Evolutionary conservation across 1,140 invertebrate genomes (phyloP).

Genomic region (Cyrtorhinus lividipennis): DNA sequence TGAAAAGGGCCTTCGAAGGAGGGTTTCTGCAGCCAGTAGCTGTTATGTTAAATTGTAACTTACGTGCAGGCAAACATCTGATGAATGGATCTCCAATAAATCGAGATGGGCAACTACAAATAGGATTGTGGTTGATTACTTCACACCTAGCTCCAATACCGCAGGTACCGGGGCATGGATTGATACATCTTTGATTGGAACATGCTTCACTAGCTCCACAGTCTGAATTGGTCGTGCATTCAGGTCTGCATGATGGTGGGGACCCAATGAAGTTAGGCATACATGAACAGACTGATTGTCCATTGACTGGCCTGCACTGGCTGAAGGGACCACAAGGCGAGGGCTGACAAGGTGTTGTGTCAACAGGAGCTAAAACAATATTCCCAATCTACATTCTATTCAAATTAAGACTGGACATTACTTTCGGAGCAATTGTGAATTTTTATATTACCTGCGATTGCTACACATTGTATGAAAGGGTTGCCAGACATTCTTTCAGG

Average conservation of each 20-base stretch:
- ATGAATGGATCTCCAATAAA: slow-evolving; percentile 50
- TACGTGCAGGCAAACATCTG: slow-evolving; percentile 32
- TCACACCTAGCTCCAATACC: slow-evolving; percentile 53
- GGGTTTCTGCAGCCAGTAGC: background rate
- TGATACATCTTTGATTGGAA: slow-evolving; percentile 57
- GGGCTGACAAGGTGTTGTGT: slow-evolving; percentile 41
- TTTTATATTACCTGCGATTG: slow-evolving; percentile 21
- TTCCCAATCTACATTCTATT: background rate
- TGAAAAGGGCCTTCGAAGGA: background rate
- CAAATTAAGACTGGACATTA: background rate
- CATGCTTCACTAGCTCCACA: slow-evolving; percentile 52
- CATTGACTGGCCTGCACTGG: slow-evolving; percentile 42
- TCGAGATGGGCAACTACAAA: slow-evolving; percentile 43
- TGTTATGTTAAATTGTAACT: background rate
- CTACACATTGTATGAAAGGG: slow-evolving; percentile 30
- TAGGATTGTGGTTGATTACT: slow-evolving; percentile 46
- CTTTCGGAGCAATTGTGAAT: background rate
- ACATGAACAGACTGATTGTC: slow-evolving; percentile 59
- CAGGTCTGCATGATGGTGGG: slow-evolving; percentile 55
- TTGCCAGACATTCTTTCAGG: slow-evolving; percentile 32
- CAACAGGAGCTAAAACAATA: slow-evolving; percentile 21
- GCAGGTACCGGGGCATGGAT: slow-evolving; percentile 63
- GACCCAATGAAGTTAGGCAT: slow-evolving; percentile 50
- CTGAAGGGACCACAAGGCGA: slow-evolving; percentile 67
- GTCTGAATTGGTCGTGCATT: slow-evolving; percentile 60